phyloP scores from a whole-genome alignment of 2,888 invertebrate species.

The Eupithecia inturbata region DNA sequence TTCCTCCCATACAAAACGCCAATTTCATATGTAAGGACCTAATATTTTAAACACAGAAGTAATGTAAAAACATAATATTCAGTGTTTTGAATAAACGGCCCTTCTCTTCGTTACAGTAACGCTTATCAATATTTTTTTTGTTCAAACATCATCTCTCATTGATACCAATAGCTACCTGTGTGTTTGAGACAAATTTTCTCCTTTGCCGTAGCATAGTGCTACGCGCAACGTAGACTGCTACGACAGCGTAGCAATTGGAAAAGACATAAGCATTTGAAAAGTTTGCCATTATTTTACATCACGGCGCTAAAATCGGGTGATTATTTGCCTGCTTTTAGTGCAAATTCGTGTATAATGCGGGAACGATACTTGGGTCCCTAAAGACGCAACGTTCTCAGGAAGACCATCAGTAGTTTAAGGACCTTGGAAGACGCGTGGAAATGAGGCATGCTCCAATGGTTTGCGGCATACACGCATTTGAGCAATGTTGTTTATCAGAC shows the following conservation, averaged over 20 bases:
- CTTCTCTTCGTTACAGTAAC: too few species aligned
- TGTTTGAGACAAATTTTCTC: background rate
- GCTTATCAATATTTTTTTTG: too few species aligned
- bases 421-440: background rate
- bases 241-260: background rate
- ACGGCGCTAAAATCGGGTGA: background rate
- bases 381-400: conserved; percentile 9
- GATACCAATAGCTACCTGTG: too few species aligned
- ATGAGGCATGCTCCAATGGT: background rate
- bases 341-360: background rate
- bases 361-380: conserved; percentile 11
- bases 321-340: conserved; percentile 12
- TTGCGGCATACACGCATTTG: background rate
- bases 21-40: too few species aligned
- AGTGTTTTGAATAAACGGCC: too few species aligned
- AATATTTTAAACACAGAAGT: background rate
- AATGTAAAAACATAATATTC: background rate
- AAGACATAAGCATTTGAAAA: background rate
- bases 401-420: conserved; percentile 4
- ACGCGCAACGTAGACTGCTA: background rate
- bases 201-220: background rate
- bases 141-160: too few species aligned
- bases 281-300: background rate
- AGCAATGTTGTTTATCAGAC: background rate
- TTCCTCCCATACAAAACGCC: too few species aligned